Percentiles rank a stretch among this genome's conserved stretches.
Conservation (phyloP, 2,113 vertebrate genomes). For the Cochlearius cochlearius region DNA sequence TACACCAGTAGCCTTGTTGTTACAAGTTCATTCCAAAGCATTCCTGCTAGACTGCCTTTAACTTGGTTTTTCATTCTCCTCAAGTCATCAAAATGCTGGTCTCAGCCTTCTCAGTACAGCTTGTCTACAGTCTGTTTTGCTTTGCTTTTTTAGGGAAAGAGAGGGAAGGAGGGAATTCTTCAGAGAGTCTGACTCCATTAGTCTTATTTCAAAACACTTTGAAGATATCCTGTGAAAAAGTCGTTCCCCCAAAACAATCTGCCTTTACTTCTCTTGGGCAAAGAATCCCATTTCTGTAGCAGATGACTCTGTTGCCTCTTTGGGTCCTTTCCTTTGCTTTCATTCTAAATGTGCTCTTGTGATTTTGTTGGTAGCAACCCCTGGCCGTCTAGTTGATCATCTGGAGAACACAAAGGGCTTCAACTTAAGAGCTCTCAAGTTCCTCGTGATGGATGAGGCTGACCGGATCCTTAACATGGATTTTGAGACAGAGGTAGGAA, state of each 20-base stretch:
- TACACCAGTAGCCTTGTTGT: neutral
- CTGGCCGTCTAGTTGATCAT: slow-evolving; percentile 93
- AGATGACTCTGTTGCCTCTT: neutral
- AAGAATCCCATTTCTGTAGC: neutral
- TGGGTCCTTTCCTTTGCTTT: neutral
- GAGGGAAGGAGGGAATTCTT: neutral
- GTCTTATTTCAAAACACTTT: neutral
- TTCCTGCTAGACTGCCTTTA: neutral
- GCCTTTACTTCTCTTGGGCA: neutral
- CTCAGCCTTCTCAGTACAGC: neutral
- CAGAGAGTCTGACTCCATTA: neutral
- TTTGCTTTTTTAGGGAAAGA: neutral
- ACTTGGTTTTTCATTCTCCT: neutral
- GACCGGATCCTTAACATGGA: slow-evolving; percentile 99
- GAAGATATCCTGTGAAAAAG: neutral
- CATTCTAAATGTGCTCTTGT: neutral
- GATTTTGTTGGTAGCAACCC: slow-evolving; percentile 82
- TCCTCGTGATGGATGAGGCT: slow-evolving; percentile 96
- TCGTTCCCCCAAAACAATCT: neutral
- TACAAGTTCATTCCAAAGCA: neutral
- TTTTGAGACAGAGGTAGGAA: slow-evolving; percentile 92
- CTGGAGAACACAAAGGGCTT: slow-evolving; percentile 98
- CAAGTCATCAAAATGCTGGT: neutral
- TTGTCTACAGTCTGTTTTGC: neutral
- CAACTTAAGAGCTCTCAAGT: slow-evolving; percentile 89